phyloP scores from a whole-genome alignment of 2,113 vertebrate species.

The Cairina moschata region DNA sequence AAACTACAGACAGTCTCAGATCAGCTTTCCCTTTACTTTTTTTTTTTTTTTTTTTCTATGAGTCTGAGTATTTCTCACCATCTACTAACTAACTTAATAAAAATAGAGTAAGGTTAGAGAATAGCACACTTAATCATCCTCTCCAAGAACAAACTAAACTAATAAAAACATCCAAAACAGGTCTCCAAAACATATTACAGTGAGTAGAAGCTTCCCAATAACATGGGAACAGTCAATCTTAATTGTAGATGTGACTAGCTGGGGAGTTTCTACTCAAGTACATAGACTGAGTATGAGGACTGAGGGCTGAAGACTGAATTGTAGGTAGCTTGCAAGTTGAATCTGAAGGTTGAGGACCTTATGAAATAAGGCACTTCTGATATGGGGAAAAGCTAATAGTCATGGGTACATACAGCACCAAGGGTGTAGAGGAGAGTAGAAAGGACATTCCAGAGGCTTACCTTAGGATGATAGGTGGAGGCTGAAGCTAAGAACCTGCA shows the following conservation, averaged over 20 bases:
- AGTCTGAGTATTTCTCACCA: background rate
- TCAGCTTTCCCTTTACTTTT: background rate
- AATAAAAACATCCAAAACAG: background rate
- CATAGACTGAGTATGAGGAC: background rate
- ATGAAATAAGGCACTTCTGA: rapidly evolving
- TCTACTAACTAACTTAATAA: background rate
- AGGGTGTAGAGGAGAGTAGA: background rate
- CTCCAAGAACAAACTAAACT: background rate
- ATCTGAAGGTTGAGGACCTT: background rate
- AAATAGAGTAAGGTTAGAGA: background rate
- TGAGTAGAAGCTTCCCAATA: background rate
- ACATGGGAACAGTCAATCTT: background rate
- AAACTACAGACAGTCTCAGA: background rate
- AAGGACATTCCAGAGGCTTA: background rate
- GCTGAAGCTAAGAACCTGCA: background rate
- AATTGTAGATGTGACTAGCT: background rate
- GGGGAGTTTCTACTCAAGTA: background rate
- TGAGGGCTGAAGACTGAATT: background rate
- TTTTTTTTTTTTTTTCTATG: background rate
- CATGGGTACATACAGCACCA: rapidly evolving
- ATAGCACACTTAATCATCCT: background rate
- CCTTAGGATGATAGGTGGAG: background rate
- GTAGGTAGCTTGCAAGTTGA: background rate
- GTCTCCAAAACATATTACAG: background rate
- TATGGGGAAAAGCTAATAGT: background rate